phyloP scores from a whole-genome alignment of 2,888 invertebrate genomes.

The Chymomyza caudatula region DNA sequence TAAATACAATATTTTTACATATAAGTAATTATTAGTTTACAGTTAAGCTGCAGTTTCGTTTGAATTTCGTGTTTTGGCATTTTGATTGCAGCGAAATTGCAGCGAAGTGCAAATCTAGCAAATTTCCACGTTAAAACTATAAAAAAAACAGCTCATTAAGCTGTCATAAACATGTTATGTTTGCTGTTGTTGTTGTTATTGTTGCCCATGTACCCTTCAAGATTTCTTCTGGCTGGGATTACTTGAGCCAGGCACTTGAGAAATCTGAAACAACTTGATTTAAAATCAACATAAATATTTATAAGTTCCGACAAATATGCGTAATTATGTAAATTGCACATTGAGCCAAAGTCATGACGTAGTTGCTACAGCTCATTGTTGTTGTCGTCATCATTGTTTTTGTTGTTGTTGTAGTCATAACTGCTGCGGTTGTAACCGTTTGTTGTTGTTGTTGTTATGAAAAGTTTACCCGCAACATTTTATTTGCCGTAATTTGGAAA shows the following conservation, averaged over 20 bases:
- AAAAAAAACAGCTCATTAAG: background rate
- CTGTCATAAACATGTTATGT: background rate
- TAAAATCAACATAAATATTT: conserved; percentile 57
- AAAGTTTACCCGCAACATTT: conserved; percentile 54
- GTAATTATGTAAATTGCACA: conserved; percentile 67
- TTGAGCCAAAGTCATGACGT: conserved; percentile 43
- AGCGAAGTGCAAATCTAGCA: background rate
- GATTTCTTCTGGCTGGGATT: background rate
- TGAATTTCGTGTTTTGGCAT: background rate
- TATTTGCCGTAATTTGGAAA: conserved; percentile 64
- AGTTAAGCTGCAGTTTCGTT: background rate
- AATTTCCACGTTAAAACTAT: background rate
- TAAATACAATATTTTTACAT: no score
- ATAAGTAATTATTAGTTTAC: no score
- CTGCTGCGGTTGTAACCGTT: conserved; percentile 1
- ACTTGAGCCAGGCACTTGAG: background rate
- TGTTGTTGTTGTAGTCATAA: background rate
- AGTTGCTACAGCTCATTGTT: background rate
- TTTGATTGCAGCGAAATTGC: background rate
- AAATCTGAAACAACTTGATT: conserved; percentile 32
- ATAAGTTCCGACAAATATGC: conserved; percentile 60
- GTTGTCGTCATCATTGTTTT: conserved; percentile 13
- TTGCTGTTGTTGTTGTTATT: background rate
- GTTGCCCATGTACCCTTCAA: background rate
- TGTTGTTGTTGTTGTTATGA: conserved; percentile 4